A percentile compares a stretch with the other conserved stretches of the same genome.
These are phyloP conservation scores for Odobenus rosmarus DNA, from an alignment of 2,113 vertebrate species.

Conservation along the genomic window DNA sequence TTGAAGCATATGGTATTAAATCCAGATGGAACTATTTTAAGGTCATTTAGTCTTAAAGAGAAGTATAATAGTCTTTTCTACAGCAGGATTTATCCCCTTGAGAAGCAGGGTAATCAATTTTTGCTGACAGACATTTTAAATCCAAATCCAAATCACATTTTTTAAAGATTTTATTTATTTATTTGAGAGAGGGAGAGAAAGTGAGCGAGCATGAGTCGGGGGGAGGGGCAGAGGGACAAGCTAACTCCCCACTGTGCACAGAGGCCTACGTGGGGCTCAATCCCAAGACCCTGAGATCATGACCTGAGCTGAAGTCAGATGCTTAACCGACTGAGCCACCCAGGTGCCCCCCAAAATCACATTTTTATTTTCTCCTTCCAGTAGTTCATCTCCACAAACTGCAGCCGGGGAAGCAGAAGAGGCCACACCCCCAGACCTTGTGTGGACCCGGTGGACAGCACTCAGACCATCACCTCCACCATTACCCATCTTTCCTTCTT, in stretches of 20 bases:
- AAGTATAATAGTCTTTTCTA: background rate
- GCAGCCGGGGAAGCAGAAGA: background rate
- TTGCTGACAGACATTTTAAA: background rate
- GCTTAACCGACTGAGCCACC: background rate
- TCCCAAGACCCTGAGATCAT: background rate
- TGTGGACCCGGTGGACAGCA: too few relatives aligned
- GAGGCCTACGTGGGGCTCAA: background rate
- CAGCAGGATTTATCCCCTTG: background rate
- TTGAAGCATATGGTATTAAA: background rate
- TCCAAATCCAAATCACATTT: slow-evolving; percentile 9
- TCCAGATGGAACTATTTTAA: slow-evolving; percentile 31
- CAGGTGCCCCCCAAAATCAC: background rate
- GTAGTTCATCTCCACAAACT: background rate
- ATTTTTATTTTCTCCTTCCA: background rate
- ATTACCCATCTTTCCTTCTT: accelerated
- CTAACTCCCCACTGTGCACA: background rate
- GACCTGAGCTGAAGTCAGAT: background rate
- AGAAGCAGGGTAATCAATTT: background rate
- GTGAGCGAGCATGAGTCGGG: background rate
- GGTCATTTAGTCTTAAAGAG: background rate
- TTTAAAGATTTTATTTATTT: background rate
- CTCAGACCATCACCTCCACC: background rate
- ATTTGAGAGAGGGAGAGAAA: background rate
- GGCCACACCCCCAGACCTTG: accelerated
- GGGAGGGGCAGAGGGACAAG: background rate